Conservation (phyloP, 2,888 invertebrate species). For the Automeris io region DNA sequence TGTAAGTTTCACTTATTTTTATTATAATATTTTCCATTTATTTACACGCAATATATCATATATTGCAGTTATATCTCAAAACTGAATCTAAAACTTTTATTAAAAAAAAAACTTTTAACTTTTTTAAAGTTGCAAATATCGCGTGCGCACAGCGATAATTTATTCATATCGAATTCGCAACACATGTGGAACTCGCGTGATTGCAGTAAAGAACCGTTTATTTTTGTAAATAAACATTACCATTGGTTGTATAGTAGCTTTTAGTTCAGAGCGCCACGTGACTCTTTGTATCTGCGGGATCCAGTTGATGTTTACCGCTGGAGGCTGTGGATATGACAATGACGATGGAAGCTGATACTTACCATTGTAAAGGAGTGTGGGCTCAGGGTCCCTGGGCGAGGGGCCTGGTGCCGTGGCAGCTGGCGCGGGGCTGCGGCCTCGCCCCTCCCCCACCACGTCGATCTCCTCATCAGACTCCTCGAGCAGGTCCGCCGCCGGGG, state of each 20-base stretch:
- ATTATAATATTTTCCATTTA: too few species aligned
- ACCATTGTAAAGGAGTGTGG: constrained; percentile 88
- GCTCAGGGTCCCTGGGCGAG: constrained; percentile 82
- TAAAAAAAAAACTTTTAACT: neutral
- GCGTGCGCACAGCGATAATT: constrained; percentile 38
- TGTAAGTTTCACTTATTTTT: too few species aligned
- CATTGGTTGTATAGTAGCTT: neutral
- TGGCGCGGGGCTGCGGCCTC: constrained; percentile 72
- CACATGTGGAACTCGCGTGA: constrained; percentile 40
- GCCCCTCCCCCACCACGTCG: constrained; percentile 90
- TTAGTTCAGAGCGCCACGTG: neutral
- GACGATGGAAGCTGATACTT: constrained; percentile 49
- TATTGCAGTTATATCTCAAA: too few species aligned
- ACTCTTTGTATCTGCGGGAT: neutral
- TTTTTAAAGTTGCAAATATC: constrained; percentile 24
- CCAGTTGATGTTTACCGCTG: constrained; percentile 16
- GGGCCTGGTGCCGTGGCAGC: constrained; percentile 81
- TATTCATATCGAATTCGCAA: constrained; percentile 45
- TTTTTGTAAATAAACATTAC: neutral
- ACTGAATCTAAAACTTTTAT: neutral
- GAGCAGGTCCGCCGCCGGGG: constrained; percentile 75
- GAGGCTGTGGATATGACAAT: constrained; percentile 72
- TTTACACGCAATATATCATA: too few species aligned
- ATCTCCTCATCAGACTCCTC: constrained; percentile 86
- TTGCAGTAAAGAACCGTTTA: constrained; percentile 19